Base-by-base conservation (phyloP, 2,113 vertebrate genomes). In the Tupaia chinensis region DNA sequence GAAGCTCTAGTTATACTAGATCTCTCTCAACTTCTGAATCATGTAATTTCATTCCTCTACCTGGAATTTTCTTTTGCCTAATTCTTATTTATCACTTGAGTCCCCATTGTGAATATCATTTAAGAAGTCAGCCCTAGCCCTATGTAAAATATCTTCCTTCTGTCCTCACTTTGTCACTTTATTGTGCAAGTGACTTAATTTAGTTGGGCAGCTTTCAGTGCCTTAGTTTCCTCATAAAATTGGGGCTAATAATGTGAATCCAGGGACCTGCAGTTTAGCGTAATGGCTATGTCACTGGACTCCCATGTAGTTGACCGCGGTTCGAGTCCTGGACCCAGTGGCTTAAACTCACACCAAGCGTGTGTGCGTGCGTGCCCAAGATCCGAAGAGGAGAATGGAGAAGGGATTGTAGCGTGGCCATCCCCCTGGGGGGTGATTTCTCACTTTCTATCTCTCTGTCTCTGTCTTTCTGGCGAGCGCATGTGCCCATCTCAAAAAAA, bases 11-110 rank as follows among this genome's bases (percentile, higher is more conserved):
- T 15, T 27, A 19, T 34, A 20, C 34, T 84, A 54, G 13, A 16
- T 79, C 54, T 70, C 68, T 85, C 92, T 92, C 63, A 69, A 44
- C 7, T 80, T 19, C 32, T 87, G 91, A 70, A 88, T 66, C n/a
- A 29, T 73, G 3, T 87, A 58, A 32, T 3, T 61, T 84, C 11
- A 34, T 58, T 81, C 29, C 17, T 93, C 22, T 72, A 11, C 72
- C 16, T 83, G 32, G 19, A 63, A 73, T 29, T 34, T 4, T 90
- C 63, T 89, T 81, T 70, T 60, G 20, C 16, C 13, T 61, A 79
- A 89, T 73, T 89, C 56, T 80, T 87, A 54, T 27, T 78, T 87
- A 23, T 79, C 53, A 58, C 25, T 78, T 76, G 72, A 85, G 11
- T 85, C 27, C 27, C 25, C 9, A 53, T 84, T 17, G 77, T 92